Conservation (phyloP, 2,113 vertebrate species). For the Colius striatus region DNA sequence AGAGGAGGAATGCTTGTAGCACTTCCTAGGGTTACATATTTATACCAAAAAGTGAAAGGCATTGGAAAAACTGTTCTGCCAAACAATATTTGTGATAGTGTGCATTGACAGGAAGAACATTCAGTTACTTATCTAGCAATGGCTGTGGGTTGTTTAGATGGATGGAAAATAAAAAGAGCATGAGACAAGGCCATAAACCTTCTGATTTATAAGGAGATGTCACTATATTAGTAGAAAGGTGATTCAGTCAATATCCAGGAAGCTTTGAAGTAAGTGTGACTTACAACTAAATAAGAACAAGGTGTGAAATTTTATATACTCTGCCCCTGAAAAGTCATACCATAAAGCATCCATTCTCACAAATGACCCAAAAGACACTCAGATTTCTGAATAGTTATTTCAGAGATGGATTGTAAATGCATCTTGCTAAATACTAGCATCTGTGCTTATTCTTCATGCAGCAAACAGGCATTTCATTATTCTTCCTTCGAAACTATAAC, state of each 20-base stretch:
- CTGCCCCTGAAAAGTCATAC: background rate
- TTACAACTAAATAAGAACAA: constrained; percentile 43
- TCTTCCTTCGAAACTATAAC: constrained; percentile 36
- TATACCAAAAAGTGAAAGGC: background rate
- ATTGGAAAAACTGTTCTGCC: constrained; percentile 3
- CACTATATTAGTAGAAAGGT: constrained; percentile 59
- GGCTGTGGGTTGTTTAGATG: constrained; percentile 18
- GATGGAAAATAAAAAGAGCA: constrained; percentile 45
- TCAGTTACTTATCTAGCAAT: constrained; percentile 57
- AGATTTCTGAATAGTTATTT: constrained; percentile 40
- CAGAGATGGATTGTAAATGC: background rate
- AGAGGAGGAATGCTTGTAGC: background rate
- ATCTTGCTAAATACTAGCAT: constrained; percentile 27
- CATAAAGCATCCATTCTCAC: background rate
- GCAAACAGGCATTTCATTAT: constrained; percentile 9
- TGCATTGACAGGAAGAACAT: constrained; percentile 42
- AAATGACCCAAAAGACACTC: background rate
- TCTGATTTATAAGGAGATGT: constrained; percentile 51
- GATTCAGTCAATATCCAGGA: constrained; percentile 38
- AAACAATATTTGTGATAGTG: constrained; percentile 11
- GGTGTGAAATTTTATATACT: background rate
- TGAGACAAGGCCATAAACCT: constrained; percentile 40
- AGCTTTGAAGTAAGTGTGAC: constrained; percentile 30
- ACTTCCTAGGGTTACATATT: background rate
- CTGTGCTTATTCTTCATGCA: constrained; percentile 6